These are phyloP conservation scores for Pipistrellus kuhlii DNA, from an alignment of 2,797 vertebrate genomes.

Conservation along the genomic window DNA sequence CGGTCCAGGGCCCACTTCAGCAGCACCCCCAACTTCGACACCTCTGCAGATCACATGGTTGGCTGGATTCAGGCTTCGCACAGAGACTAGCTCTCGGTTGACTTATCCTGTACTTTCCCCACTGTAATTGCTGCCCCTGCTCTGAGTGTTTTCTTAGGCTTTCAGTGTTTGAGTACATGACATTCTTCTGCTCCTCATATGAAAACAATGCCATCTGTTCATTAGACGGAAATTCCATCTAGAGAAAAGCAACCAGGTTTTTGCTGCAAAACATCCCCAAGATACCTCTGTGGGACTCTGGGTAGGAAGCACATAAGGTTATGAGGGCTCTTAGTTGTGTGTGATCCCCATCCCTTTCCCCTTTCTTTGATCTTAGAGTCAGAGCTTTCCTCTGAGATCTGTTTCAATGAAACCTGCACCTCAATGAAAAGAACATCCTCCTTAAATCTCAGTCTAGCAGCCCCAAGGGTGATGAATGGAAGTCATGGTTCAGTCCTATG, in stretches of 20 bases:
- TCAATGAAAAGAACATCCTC: not conserved
- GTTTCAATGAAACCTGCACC: not conserved
- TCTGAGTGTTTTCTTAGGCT: conserved; percentile 61
- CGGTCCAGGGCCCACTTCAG: not conserved
- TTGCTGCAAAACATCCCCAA: not conserved
- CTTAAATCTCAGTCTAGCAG: not conserved
- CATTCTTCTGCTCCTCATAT: conserved; percentile 61
- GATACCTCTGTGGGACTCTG: conserved; percentile 1
- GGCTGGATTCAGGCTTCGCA: not conserved
- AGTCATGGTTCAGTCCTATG: not conserved
- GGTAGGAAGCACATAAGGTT: not conserved
- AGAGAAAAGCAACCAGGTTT: conserved; percentile 47
- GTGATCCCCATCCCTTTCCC: too few relatives aligned
- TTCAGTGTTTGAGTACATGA: conserved; percentile 67
- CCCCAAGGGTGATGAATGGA: not conserved
- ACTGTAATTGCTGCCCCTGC: not conserved
- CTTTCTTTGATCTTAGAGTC: not conserved
- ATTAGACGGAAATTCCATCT: conserved; percentile 37
- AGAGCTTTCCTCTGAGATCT: not conserved
- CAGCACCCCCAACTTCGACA: not conserved
- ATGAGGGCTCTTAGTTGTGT: not conserved
- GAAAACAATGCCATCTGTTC: conserved; percentile 73
- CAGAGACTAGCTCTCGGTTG: conserved; percentile 40
- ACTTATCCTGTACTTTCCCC: not conserved
- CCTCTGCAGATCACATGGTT: not conserved